Evolutionary conservation across 2,888 invertebrate species (phyloP), one percentile per base, ranked within the genome.

Genomic region (Tetranychus truncatus): DNA sequence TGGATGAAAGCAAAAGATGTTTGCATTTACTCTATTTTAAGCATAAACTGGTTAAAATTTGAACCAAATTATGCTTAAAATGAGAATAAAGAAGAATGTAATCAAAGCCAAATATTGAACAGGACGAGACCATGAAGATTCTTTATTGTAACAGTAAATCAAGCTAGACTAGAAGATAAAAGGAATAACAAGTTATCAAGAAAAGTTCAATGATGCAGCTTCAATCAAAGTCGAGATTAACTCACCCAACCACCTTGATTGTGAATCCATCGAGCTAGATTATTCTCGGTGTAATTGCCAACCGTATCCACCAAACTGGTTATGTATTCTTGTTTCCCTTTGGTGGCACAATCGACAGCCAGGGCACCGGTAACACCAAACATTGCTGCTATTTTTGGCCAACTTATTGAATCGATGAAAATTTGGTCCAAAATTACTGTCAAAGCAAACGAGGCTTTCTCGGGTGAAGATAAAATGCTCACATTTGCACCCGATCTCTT

Each of bases 161-260:
- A 55, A 55, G 15, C 55, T 55, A 15, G 55, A 55, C 55, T 55
- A 55, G 15, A 55, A 9, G 55, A 55, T 55, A 55, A 55, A 6
- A 55, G 55, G 55, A 55, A 55, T 0, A 15, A 55, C 55, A 55
- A 55, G 6, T 15, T 15, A 55, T 55, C 55, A 55, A 55, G 11
- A 55, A 55, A 15, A 55, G 55, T 15, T 55, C 15, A 55, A 15
- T 15, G 46, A 15, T 11, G 3, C 2, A 55, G 15, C 55, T 55
- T 15, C 9, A 55, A 46, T 46, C 46, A 46, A 46, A 2, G 24
- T 1, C 24, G 34, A 0, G 34, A 34, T 55, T 15, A 24, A 69
- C 69, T 69, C 83, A 92, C 91, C 92, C 92, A 92, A 82, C 92
- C 92, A 21, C 92, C 91, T 80, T 91, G 89, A 72, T 87, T 85